phyloP scores from a whole-genome alignment of 2,113 vertebrate genomes.

The Blennius ocellaris region DNA sequence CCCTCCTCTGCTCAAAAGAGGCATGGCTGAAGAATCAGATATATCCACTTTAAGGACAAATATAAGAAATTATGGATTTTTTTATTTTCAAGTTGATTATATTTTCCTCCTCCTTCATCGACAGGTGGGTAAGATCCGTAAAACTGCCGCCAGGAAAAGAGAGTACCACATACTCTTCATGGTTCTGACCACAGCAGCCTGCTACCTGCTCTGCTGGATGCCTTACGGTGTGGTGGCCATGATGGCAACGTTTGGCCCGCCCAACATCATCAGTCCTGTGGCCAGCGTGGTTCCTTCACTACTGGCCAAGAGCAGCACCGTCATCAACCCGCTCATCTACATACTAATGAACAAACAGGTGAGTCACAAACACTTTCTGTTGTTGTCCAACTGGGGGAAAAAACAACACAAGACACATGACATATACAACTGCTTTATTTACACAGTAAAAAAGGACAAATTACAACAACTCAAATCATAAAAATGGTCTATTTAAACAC shows the following conservation, averaged over 20 bases:
- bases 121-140: conserved; percentile 87
- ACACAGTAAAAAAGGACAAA: conserved; percentile 75
- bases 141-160: conserved; percentile 82
- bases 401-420: not conserved
- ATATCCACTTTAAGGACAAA: too few relatives aligned
- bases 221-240: conserved; percentile 87
- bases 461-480: conserved; percentile 70
- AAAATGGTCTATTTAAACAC: conserved; percentile 77
- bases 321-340: conserved; percentile 90
- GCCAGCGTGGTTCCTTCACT: conserved; percentile 86
- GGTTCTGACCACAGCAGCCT: conserved; percentile 86
- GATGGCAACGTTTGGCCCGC: conserved; percentile 86
- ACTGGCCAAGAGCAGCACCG: conserved; percentile 90
- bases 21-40: too few relatives aligned
- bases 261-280: conserved; percentile 83
- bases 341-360: conserved; percentile 90
- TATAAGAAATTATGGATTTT: too few relatives aligned
- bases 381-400: not conserved
- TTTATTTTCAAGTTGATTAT: too few relatives aligned
- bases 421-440: conserved; percentile 81
- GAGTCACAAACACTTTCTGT: conserved; percentile 18
- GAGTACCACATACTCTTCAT: conserved; percentile 88
- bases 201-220: conserved; percentile 88
- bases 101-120: not conserved
- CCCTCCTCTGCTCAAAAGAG: too few relatives aligned